Evolutionary conservation across 2,797 vertebrate species (phyloP).

Genomic region (Gymnocypris eckloni): DNA sequence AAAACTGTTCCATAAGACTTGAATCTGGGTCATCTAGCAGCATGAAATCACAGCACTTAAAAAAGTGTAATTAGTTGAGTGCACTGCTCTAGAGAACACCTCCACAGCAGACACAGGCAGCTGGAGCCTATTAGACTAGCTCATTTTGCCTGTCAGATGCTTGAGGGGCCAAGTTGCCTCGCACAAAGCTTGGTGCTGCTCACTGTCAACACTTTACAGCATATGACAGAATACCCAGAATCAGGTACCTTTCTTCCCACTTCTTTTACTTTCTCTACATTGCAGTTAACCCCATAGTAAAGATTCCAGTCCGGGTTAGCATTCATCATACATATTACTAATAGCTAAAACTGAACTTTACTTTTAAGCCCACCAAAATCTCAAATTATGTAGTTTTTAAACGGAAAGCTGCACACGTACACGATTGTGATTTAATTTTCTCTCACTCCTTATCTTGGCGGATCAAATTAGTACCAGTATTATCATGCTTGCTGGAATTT

Average conservation of each 20-base stretch:
- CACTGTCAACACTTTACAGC: conserved; percentile 43
- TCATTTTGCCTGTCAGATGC: conserved; percentile 57
- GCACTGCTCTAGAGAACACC: conserved; percentile 56
- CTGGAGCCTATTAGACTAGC: conserved; percentile 64
- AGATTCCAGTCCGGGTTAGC: not conserved
- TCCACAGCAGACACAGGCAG: conserved; percentile 56
- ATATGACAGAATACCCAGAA: conserved; percentile 34
- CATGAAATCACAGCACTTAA: conserved; percentile 64
- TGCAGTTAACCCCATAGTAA: conserved; percentile 25
- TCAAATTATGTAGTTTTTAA: not conserved
- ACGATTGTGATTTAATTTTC: not conserved
- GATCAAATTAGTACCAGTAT: not conserved
- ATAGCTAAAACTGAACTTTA: not conserved
- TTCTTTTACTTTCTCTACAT: not conserved
- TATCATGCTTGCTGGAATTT: not conserved
- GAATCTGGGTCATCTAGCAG: conserved; percentile 77
- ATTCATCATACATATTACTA: not conserved
- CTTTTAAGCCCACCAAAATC: not conserved
- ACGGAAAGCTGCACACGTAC: not conserved
- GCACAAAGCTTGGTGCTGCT: conserved; percentile 56
- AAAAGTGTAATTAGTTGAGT: conserved; percentile 70
- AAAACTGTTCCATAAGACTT: conserved; percentile 56
- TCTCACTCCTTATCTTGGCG: not conserved
- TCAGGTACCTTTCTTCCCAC: conserved; percentile 45
- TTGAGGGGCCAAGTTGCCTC: conserved; percentile 62